Base-by-base conservation (phyloP, 2,113 vertebrate species). In the Lathamus discolor region DNA sequence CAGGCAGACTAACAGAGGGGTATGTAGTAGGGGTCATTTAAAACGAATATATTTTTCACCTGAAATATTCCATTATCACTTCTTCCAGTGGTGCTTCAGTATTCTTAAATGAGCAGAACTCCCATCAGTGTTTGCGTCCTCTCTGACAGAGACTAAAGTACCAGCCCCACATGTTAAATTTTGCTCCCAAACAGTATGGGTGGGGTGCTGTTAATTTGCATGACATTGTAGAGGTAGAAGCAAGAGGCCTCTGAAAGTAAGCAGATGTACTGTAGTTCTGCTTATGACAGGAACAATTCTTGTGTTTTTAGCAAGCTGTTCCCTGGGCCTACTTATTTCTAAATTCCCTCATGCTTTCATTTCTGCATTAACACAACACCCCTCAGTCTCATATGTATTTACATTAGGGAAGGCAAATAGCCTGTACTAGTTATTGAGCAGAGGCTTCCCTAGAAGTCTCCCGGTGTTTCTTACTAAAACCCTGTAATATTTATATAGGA, bases 141-240 rank as follows among this genome's bases (percentile, higher is more conserved):
- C 46, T 80, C 35, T 86, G 54, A 7, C 24, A 35, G 44, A 70
- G 37, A 73, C 4, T 35, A 39, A 78, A 73, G 57, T 37, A 57
- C 9, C 44, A 49, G 20, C 33, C 64, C 11, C 7, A 25, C 2
- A 1, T 0, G 1, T 33, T 46, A 66, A 35, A n/a, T 63, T 80
- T 86, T 86, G n/a, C 16, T 81, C 20, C 74, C 31, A 14, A 57
- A 24, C 1, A 5, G 9, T 64, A 37, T 39, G 9, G 6, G 10
- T 67, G 19, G 5, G 7, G 13, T 64, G 29, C 27, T 51, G 29
- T 23, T 64, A 62, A 52, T 79, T 51, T 18, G 13, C 28, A 4
- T 63, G 68, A n/a, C 73, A 29, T 10, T 48, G 16, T 31, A 52
- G 15, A 29, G 12, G 20, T 37, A 64, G 44, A 57, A 66, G 18